Percentiles rank a stretch among this genome's conserved stretches.
These are phyloP conservation scores for Meloidogyne floridensis DNA, from an alignment of 1,140 invertebrate genomes.

Conservation along the genomic window DNA sequence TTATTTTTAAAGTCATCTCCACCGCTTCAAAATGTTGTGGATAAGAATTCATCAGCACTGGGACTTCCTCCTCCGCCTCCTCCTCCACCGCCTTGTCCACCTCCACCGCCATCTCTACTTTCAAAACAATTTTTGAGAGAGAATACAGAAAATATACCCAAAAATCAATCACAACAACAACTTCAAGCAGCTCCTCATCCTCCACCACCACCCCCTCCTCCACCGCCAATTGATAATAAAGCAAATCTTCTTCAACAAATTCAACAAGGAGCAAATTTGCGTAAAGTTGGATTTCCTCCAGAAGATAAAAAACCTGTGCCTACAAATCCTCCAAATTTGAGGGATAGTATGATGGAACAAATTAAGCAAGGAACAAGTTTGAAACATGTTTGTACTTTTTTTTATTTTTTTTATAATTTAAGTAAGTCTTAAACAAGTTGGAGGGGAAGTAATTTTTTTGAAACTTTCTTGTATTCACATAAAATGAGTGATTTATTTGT, in stretches of 20 bases:
- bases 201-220: background rate
- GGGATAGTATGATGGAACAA: conserved; percentile 44
- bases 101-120: conserved; percentile 14
- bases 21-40: background rate
- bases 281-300: conserved; percentile 37
- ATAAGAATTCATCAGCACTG: background rate
- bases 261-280: conserved; percentile 41
- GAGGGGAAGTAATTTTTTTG: no score
- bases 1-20: background rate
- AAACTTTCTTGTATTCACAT: no score
- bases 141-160: background rate
- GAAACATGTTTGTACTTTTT: conserved; percentile 18
- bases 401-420: background rate
- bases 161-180: background rate
- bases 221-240: background rate
- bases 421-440: no score
- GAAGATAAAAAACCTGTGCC: conserved; percentile 27
- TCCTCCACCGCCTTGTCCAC: background rate
- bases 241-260: conserved; percentile 44
- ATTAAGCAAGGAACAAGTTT: conserved; percentile 37
- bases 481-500: no score
- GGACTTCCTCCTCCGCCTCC: background rate
- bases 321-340: conserved; percentile 36
- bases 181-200: no score
- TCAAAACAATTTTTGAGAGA: conserved; percentile 13